These are phyloP conservation scores for Sphaeridia pumilis DNA, from an alignment of 2,888 invertebrate species.

Conservation along the genomic window DNA sequence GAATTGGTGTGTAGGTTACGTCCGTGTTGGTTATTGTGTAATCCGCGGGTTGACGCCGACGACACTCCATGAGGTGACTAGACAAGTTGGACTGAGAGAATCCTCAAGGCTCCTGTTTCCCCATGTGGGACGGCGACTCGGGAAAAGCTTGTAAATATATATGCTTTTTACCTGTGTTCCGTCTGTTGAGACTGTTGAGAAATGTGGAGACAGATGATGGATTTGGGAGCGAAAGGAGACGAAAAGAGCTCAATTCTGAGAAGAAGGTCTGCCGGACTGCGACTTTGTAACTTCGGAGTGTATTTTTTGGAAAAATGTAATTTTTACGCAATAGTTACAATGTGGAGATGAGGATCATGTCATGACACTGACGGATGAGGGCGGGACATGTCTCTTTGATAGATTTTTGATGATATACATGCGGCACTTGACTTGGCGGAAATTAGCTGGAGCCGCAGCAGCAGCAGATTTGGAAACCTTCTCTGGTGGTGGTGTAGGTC, in stretches of 20 bases:
- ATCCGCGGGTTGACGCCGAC: conserved; percentile 17
- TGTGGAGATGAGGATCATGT: not conserved
- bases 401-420: too few species aligned
- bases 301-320: not conserved
- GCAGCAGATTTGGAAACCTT: too few species aligned
- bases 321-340: not conserved
- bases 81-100: not conserved
- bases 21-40: conserved; percentile 1
- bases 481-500: too few species aligned
- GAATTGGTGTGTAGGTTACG: not conserved
- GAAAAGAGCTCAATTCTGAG: not conserved
- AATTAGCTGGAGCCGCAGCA: too few species aligned
- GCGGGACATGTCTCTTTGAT: too few species aligned
- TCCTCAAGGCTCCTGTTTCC: not conserved
- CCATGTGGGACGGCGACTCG: conserved; percentile 4
- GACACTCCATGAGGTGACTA: conserved; percentile 21
- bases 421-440: too few species aligned
- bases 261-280: too few species aligned
- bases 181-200: not conserved
- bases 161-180: not conserved
- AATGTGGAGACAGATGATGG: not conserved
- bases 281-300: too few species aligned
- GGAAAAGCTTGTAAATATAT: not conserved
- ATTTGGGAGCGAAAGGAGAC: not conserved
- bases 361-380: conserved; percentile 20